Percentiles rank a stretch among this genome's conserved stretches.
Evolutionary conservation across 2,888 invertebrate genomes (phyloP).

Genomic region (Rotaria magnacalcarata): DNA sequence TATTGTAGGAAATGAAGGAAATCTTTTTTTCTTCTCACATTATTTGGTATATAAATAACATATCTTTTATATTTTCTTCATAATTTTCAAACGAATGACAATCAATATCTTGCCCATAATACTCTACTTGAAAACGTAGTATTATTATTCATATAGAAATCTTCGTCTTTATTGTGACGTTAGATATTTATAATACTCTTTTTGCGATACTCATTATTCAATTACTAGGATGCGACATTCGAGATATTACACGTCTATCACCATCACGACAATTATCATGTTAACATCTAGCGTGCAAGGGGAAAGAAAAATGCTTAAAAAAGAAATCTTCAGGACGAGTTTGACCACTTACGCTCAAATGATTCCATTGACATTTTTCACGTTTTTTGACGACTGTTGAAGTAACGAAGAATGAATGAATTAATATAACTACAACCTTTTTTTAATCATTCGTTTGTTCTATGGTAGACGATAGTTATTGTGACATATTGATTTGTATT

Average conservation of each 20-base stretch:
- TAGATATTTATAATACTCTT: background rate
- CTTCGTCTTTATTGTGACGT: background rate
- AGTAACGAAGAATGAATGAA: background rate
- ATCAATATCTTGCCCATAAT: background rate
- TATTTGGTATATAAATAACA: background rate
- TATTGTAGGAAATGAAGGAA: background rate
- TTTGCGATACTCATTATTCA: background rate
- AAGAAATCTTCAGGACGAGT: background rate
- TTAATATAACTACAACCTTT: background rate
- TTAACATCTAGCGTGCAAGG: background rate
- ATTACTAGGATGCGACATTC: background rate
- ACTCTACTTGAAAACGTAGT: background rate
- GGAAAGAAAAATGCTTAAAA: background rate
- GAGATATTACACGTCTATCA: background rate
- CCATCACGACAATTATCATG: background rate
- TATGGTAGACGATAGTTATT: background rate
- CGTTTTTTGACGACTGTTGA: background rate
- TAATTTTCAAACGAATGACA: background rate
- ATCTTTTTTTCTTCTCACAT: too few relatives aligned
- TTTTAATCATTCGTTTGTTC: background rate
- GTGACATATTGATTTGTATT: background rate
- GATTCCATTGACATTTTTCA: background rate
- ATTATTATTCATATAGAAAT: background rate
- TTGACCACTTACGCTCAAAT: background rate
- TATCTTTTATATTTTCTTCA: background rate